These are phyloP conservation scores for Zaprionus kolodkinae DNA, from an alignment of 1,140 invertebrate species.

Conservation along the genomic window DNA sequence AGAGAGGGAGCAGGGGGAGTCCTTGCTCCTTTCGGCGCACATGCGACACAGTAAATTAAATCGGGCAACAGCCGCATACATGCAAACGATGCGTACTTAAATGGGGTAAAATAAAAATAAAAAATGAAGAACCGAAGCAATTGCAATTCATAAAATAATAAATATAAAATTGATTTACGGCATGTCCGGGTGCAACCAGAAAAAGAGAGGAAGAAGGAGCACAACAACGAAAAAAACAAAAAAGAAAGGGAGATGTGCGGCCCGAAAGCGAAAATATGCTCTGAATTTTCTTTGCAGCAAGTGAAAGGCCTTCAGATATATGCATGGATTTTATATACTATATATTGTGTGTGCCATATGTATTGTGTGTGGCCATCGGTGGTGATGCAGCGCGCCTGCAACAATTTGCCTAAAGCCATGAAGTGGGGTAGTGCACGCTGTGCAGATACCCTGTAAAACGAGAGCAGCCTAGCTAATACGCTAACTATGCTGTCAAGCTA, in stretches of 20 bases:
- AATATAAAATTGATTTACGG: slow-evolving; percentile 82
- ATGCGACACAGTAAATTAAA: slow-evolving; percentile 75
- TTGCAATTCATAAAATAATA: slow-evolving; percentile 82
- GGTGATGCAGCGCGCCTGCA: slow-evolving; percentile 19
- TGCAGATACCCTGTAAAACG: not conserved
- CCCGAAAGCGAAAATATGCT: slow-evolving; percentile 67
- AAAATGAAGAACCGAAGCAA: slow-evolving; percentile 45
- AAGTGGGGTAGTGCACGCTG: not conserved
- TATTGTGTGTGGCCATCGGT: not conserved
- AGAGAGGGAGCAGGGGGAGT: not conserved
- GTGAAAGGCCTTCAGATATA: slow-evolving; percentile 48
- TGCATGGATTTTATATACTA: not conserved
- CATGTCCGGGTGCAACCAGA: slow-evolving; percentile 45
- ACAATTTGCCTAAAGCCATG: not conserved
- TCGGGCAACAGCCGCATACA: slow-evolving; percentile 58
- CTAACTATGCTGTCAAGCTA: no score
- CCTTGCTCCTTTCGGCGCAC: slow-evolving; percentile 2
- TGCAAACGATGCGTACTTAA: slow-evolving; percentile 75
- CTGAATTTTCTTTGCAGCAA: slow-evolving; percentile 61
- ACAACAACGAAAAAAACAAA: slow-evolving; percentile 5
- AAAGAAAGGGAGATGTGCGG: slow-evolving; percentile 9
- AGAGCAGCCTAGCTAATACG: not conserved
- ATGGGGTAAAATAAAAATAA: slow-evolving; percentile 67
- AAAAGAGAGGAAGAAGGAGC: slow-evolving; percentile 6
- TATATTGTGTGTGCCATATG: not conserved